Evolutionary conservation across 2,888 invertebrate genomes (phyloP).

Genomic region (Chaetogeoica ovagalla): DNA sequence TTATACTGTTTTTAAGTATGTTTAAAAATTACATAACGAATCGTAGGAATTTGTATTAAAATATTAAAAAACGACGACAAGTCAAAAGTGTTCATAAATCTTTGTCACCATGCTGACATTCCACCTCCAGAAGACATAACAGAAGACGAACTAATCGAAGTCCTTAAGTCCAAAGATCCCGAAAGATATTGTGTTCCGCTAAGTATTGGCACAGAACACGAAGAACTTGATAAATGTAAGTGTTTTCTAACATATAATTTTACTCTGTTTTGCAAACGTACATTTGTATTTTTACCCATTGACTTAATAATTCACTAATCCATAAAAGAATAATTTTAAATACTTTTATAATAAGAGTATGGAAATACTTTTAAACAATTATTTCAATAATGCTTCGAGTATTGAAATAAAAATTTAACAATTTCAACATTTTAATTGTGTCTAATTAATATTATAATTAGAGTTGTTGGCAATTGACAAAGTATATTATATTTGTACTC

Average conservation of each 20-base stretch:
- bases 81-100: slow-evolving; percentile 79
- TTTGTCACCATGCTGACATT: slow-evolving; percentile 78
- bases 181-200: slow-evolving; percentile 80
- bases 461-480: no score
- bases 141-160: slow-evolving; percentile 69
- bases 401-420: no score
- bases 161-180: slow-evolving; percentile 71
- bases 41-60: slow-evolving; percentile 78
- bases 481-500: no score
- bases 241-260: not conserved
- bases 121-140: slow-evolving; percentile 73
- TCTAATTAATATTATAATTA: no score
- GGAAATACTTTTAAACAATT: no score
- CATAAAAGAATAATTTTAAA: no score
- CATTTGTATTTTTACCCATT: no score
- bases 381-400: no score
- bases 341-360: no score
- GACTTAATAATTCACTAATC: no score
- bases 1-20: not conserved
- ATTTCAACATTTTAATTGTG: no score
- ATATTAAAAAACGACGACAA: slow-evolving; percentile 68
- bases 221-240: slow-evolving; percentile 74
- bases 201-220: slow-evolving; percentile 83
- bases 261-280: no score
- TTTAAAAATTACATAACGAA: not conserved